Evolutionary conservation across 30 jellyfish, hydroid and myxozoan species (phyloP), one percentile per base, ranked within the genome.

Genomic region (Hydractinia symbiolongicarpus): DNA sequence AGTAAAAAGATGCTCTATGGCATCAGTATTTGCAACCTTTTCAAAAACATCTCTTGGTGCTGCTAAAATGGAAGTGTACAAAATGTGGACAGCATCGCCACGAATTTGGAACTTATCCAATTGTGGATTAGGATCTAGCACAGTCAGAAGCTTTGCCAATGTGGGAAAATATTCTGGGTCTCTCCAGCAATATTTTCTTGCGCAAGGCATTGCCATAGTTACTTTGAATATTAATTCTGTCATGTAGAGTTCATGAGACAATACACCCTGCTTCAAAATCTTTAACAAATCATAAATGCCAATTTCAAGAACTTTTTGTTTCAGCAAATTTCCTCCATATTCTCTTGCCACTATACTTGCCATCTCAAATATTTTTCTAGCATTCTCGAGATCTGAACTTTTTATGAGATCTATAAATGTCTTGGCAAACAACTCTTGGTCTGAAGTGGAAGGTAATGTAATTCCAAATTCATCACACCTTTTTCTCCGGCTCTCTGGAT

Each of bases 191-290:
- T 64, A 64, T 13, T 64, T 64, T 64, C 74, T 7, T 1, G 74
- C 74, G 17, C 74, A 64, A n/a, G 74, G 74, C 17, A 64, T n/a
- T 13, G 19, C 74, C 74, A 64, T 64, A 51, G 16, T 13, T n/a
- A 13, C 74, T 64, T 13, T 64, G 17, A 64, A 64, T 64, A 64
- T 64, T 7, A 51, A 6, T 51, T 6, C 17, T 7, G 74, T 13
- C 19, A 64, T 13, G 16, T 64, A 64, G 52, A 64, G 74, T 64
- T 64, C 52, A 7, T 64, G 74, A 13, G 19, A n/a, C 52, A 64
- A 6, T n/a, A 64, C 74, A 64, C 19, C 19, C 19, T 44, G 40
- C 40, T 64, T 64, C 74, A 64, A 64, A n/a, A 64, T 64, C 74
- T 13, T 64, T 51, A 64, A 13, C 74, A 64, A 64, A 13, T 64